Conservation (phyloP, 2,113 vertebrate genomes). For the Sphaerodactylus townsendi region DNA sequence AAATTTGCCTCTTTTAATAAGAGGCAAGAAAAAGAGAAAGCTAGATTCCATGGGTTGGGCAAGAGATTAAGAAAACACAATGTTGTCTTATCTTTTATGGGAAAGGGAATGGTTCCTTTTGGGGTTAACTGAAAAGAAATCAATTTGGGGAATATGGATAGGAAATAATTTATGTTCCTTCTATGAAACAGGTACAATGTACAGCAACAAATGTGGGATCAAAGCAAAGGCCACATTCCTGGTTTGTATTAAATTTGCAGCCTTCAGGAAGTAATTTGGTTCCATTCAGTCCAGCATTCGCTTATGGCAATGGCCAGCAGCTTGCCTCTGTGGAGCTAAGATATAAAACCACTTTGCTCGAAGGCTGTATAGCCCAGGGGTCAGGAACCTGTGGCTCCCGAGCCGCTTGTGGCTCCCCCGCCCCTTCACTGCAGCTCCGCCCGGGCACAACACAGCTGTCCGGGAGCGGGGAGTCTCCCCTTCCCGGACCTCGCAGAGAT, state of each 20-base stretch:
- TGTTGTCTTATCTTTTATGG: neutral
- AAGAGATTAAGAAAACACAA: neutral
- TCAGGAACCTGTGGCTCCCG: no score
- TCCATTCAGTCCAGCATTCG: neutral
- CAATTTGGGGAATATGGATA: neutral
- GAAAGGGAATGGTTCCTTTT: neutral
- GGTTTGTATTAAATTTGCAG: neutral
- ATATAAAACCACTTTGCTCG: neutral
- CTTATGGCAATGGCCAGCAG: neutral
- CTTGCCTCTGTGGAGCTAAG: neutral
- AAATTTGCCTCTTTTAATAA: neutral
- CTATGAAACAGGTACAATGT: neutral
- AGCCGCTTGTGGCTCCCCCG: no score
- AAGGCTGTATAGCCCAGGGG: no score
- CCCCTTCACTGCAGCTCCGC: no score
- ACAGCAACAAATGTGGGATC: neutral
- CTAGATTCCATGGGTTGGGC: neutral
- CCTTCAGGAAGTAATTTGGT: neutral
- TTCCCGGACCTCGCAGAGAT: no score
- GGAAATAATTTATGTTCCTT: neutral
- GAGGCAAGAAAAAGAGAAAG: neutral
- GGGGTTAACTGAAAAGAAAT: neutral
- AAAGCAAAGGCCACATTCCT: neutral
- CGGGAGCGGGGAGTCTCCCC: no score
- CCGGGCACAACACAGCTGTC: no score